These are phyloP conservation scores for Echeneis naucrates DNA, from an alignment of 2,797 vertebrate species.

Conservation along the genomic window DNA sequence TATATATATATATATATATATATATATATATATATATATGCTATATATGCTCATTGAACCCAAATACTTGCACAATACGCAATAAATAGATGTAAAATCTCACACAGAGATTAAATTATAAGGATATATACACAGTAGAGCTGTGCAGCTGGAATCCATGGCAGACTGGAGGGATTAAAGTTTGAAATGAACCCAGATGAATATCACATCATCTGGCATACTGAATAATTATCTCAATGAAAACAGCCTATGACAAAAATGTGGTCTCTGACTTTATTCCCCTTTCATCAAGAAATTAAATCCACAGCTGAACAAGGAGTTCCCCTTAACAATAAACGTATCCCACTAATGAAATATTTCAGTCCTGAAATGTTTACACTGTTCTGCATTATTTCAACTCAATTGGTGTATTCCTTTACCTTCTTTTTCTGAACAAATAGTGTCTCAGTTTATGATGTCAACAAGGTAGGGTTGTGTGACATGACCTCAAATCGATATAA, in stretches of 20 bases:
- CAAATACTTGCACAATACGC: conserved; percentile 8
- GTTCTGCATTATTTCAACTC: conserved; percentile 18
- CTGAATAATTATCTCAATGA: conserved; percentile 83
- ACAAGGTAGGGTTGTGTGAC: too few relatives aligned
- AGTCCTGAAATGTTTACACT: conserved; percentile 46
- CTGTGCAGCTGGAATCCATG: conserved; percentile 75
- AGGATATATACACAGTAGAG: conserved; percentile 45
- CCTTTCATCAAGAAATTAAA: conserved; percentile 55
- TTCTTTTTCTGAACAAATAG: conserved; percentile 13
- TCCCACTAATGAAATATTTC: conserved; percentile 59
- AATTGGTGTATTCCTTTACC: conserved; percentile 17
- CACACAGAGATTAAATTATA: conserved; percentile 31
- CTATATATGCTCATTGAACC: conserved; percentile 1
- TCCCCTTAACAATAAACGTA: conserved; percentile 34
- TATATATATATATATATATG: too few relatives aligned
- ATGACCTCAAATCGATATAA: too few relatives aligned
- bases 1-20: too few relatives aligned
- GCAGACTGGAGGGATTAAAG: conserved; percentile 76
- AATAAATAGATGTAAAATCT: conserved; percentile 17
- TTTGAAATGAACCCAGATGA: conserved; percentile 72
- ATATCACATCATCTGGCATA: conserved; percentile 76
- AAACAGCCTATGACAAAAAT: conserved; percentile 77
- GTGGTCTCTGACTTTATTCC: conserved; percentile 25
- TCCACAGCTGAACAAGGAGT: conserved; percentile 59
- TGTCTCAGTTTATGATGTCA: not conserved